These are phyloP conservation scores for Chloroceryle amazona DNA, from an alignment of 2,797 vertebrate genomes.

Conservation along the genomic window DNA sequence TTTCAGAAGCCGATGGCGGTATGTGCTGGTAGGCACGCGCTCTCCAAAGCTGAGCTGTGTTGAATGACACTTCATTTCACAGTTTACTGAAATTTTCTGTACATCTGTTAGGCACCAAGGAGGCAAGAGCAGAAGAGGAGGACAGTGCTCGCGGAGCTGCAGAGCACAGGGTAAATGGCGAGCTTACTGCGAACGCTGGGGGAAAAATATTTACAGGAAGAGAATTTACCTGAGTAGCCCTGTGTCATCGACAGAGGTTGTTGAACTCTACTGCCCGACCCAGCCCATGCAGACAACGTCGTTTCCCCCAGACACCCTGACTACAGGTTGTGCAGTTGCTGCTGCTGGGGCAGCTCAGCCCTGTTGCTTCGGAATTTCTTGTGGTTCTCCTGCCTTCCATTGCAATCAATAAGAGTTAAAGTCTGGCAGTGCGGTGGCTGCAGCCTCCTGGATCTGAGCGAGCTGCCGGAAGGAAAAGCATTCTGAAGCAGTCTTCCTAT, in stretches of 20 bases:
- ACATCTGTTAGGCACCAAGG: background rate
- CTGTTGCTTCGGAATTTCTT: rapidly evolving
- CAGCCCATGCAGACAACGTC: rapidly evolving
- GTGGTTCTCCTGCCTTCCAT: background rate
- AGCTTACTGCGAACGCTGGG: background rate
- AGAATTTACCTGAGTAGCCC: no score
- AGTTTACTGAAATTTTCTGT: background rate
- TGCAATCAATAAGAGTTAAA: rapidly evolving
- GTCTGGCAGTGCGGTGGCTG: background rate
- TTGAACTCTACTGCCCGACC: background rate
- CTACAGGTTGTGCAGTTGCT: rapidly evolving
- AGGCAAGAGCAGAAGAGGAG: background rate
- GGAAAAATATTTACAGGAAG: background rate
- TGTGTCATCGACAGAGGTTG: rapidly evolving
- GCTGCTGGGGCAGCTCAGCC: background rate
- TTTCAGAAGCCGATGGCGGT: background rate
- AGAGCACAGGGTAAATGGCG: background rate
- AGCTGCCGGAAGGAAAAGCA: background rate
- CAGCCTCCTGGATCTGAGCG: background rate
- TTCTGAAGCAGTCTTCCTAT: background rate
- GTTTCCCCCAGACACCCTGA: rapidly evolving
- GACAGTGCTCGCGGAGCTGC: background rate
- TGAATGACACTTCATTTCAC: conserved; percentile 33
- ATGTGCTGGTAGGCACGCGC: background rate
- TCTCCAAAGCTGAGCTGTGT: background rate